A percentile compares a stretch with the other conserved stretches of the same genome.
Conservation (phyloP, 2,797 vertebrate genomes). For the Lepus townsendii region DNA sequence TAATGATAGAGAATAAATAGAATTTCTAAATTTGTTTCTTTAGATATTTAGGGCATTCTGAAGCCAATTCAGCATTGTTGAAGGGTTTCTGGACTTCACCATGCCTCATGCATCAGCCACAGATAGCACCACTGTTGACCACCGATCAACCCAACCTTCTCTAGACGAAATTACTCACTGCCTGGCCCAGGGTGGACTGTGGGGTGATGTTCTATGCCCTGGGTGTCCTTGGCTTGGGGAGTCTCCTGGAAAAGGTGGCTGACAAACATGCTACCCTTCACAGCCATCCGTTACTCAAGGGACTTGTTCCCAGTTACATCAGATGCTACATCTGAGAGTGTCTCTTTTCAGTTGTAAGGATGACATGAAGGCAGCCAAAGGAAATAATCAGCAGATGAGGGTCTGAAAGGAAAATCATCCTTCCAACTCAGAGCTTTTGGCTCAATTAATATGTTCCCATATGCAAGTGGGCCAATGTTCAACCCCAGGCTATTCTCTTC, state of each 20-base stretch:
- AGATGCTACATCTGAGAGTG: neutral
- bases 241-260: neutral
- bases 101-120: neutral
- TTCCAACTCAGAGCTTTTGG: neutral
- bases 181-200: fast-evolving
- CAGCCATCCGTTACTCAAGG: neutral
- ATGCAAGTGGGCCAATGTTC: neutral
- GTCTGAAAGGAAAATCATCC: neutral
- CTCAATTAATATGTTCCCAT: neutral
- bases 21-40: conserved; percentile 15
- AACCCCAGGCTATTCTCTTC: neutral
- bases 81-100: neutral
- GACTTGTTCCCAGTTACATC: neutral
- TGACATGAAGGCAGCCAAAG: neutral
- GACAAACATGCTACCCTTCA: neutral
- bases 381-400: neutral
- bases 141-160: neutral
- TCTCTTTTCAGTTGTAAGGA: neutral
- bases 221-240: neutral
- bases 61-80: neutral
- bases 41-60: neutral
- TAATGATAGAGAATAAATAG: neutral
- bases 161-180: neutral
- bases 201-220: neutral
- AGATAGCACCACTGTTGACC: neutral